Evolutionary conservation across 2,888 invertebrate genomes (phyloP).

Genomic region (Drosophila emarginata): DNA sequence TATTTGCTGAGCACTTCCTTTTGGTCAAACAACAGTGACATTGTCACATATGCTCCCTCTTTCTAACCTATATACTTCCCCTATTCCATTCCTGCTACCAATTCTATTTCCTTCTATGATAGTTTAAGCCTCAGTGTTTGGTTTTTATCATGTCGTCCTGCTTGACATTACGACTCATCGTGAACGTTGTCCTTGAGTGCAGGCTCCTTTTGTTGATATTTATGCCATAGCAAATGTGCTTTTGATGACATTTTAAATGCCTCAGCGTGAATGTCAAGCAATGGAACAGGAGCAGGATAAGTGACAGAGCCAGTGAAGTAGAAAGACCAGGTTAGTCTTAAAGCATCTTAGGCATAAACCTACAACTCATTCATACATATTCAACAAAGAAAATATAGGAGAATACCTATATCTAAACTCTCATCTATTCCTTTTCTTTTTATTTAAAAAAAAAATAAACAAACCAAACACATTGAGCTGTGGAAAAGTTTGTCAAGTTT

Average conservation of each 20-base stretch:
- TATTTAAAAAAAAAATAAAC: too few relatives aligned
- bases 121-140: conserved; percentile 48
- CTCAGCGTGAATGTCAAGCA: conserved; percentile 2
- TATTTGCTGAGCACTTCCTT: conserved; percentile 45
- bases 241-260: conserved; percentile 68
- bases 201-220: conserved; percentile 21
- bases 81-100: conserved; percentile 26
- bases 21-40: conserved; percentile 34
- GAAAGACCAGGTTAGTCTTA: conserved; percentile 6
- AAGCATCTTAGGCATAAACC: conserved; percentile 8
- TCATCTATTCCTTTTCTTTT: not conserved
- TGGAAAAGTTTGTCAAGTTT: conserved; percentile 38
- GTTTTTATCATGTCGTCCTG: conserved; percentile 24
- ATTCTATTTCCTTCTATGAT: conserved; percentile 30
- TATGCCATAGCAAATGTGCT: conserved; percentile 58
- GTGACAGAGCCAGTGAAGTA: not conserved
- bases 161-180: conserved; percentile 27
- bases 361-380: not conserved
- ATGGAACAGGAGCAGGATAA: not conserved
- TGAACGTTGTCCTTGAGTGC: conserved; percentile 35
- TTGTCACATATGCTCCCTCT: conserved; percentile 6
- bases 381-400: not conserved
- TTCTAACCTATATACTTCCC: not conserved
- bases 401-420: not conserved
- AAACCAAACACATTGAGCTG: conserved; percentile 29